Base-by-base conservation (phyloP, 2,888 invertebrate genomes). In the Cephus pulcher region DNA sequence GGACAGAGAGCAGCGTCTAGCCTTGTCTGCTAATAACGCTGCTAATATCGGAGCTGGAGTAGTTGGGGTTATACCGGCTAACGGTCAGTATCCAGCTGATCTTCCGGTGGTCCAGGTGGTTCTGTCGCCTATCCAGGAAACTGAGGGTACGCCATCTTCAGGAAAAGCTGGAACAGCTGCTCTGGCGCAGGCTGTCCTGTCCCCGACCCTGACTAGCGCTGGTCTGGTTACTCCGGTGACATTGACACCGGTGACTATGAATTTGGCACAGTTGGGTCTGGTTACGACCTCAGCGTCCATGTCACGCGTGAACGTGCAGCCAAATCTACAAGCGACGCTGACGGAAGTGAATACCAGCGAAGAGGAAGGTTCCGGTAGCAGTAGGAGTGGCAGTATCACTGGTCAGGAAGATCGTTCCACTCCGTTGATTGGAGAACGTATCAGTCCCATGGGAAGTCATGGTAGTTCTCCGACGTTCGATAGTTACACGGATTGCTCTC, bases 71-170 rank as follows among this genome's bases (percentile, higher is more conserved):
- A 94, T 95, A 37, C 94, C 92, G 11, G 91, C 93, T 81, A 93
- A 92, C 84, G 93, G 92, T 37, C 87, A 90, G 69, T 93, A 93
- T 82, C 90, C 92, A 6, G 94, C 94, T 80, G 96, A 96, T 85
- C 93, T 95, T 74, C 95, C 96, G 3, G 95, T 96, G 69, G 93
- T 96, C 3, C 95, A 96, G 87, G 96, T 95, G 12, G 92, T 97
- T 37, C 92, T 97, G 30, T 96, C 96, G 2, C 97, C 97, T 1
- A 97, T 97, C 81, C 96, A 96, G 90, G 97, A 97, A 92, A 93
- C 96, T 84, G 97, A 97, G 86, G 95, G 96, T 73, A 87, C 90
- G 12, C 86, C 91, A 9, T 77, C 85, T 4, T 84, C 85, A 0
- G 88, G 87, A 1, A 94, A 95, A 91, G 95, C 96, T 11, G 94